Conservation (phyloP, 2,888 invertebrate species). For the Metellina segmentata region DNA sequence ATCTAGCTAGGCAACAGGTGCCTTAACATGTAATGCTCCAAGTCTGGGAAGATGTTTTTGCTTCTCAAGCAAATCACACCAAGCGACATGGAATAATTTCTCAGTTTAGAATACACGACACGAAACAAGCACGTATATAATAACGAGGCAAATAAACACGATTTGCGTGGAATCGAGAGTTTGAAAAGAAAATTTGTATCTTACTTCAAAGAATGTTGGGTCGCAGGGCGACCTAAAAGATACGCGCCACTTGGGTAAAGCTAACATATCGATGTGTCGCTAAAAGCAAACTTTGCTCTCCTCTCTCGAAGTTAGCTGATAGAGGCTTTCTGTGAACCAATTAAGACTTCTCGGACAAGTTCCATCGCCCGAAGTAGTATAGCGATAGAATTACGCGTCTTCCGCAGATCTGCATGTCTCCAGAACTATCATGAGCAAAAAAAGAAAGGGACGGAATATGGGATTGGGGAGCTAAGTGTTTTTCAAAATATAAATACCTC, state of each 20-base stretch:
- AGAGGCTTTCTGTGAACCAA: conserved; percentile 33
- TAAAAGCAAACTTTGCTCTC: conserved; percentile 40
- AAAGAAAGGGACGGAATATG: neutral
- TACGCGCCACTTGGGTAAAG: conserved; percentile 54
- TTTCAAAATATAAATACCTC: neutral
- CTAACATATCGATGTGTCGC: conserved; percentile 31
- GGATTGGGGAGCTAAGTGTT: neutral
- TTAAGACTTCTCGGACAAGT: conserved; percentile 62
- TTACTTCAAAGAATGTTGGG: conserved; percentile 46
- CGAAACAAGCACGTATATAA: too few species aligned
- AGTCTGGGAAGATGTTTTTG: too few species aligned
- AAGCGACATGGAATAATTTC: too few species aligned
- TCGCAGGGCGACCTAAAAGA: conserved; percentile 26
- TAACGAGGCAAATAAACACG: too few species aligned
- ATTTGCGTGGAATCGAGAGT: too few species aligned
- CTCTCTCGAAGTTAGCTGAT: conserved; percentile 52
- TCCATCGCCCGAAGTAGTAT: conserved; percentile 64
- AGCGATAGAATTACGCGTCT: conserved; percentile 22
- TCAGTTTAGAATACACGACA: too few species aligned
- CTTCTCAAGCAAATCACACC: too few species aligned
- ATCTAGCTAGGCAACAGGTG: too few species aligned
- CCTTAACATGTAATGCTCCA: too few species aligned
- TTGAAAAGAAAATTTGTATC: neutral
- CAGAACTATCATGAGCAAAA: neutral
- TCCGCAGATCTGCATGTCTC: conserved; percentile 3